These are phyloP conservation scores for Scaptomyza polygonia DNA, from an alignment of 2,888 invertebrate species.

Conservation along the genomic window DNA sequence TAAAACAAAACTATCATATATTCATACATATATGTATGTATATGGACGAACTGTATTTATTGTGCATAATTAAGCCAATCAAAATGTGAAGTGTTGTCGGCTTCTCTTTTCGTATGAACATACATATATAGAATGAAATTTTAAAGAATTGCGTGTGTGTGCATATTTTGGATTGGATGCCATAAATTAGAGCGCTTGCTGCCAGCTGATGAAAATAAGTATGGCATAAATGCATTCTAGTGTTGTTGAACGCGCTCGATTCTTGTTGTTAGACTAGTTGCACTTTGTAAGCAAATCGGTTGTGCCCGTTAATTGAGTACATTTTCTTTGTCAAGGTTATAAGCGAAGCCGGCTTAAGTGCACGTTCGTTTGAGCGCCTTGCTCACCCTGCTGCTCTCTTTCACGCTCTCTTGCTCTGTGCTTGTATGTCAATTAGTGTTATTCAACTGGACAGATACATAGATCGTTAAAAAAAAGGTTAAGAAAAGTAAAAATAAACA, in stretches of 20 bases:
- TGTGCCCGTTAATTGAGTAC: conserved; percentile 56
- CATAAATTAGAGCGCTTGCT: conserved; percentile 35
- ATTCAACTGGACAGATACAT: conserved; percentile 61
- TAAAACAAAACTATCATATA: conserved; percentile 14
- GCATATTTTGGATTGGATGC: conserved; percentile 11
- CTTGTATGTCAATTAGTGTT: conserved; percentile 66
- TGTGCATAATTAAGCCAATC: conserved; percentile 73
- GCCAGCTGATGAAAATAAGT: conserved; percentile 22
- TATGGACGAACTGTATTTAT: conserved; percentile 50
- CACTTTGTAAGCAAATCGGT: conserved; percentile 54
- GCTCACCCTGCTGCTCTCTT: neutral
- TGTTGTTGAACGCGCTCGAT: conserved; percentile 13
- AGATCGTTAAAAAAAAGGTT: conserved; percentile 17
- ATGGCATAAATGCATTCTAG: conserved; percentile 16
- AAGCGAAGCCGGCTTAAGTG: conserved; percentile 33
- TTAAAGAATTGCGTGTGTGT: conserved; percentile 45
- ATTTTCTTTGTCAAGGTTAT: conserved; percentile 74
- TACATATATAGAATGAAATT: conserved; percentile 37
- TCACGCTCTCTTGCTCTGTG: conserved; percentile 6
- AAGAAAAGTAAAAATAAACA: conserved; percentile 28
- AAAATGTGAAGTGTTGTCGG: conserved; percentile 49
- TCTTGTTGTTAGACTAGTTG: conserved; percentile 16
- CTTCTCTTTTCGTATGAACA: neutral
- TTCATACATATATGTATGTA: conserved; percentile 11
- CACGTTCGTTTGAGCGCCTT: conserved; percentile 18